phyloP scores from a whole-genome alignment of 2,888 invertebrate species.

The Operophtera brumata region DNA sequence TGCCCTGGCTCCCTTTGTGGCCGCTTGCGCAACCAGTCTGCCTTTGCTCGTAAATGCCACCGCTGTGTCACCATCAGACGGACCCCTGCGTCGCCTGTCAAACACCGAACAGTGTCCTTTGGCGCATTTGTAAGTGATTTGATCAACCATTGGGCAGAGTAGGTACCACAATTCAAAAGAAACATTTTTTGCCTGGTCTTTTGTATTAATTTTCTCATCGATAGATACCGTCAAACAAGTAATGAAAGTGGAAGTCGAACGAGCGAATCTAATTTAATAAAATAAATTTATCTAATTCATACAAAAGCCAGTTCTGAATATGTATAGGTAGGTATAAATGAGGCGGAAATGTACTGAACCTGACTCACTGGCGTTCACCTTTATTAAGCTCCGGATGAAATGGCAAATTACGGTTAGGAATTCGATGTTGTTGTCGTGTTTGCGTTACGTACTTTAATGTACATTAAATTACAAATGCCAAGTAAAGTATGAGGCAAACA shows the following conservation, averaged over 20 bases:
- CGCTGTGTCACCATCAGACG: conserved; percentile 35
- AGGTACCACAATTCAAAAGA: background rate
- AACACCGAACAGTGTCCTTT: conserved; percentile 5
- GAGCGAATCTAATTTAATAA: conserved; percentile 26
- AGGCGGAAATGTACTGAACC: conserved; percentile 36
- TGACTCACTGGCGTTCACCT: conserved; percentile 29
- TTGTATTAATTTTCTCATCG: conserved; percentile 2
- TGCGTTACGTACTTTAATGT: conserved; percentile 59
- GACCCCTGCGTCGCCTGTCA: conserved; percentile 10
- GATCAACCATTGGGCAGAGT: background rate
- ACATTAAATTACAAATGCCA: too few species aligned
- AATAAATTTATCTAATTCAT: conserved; percentile 39
- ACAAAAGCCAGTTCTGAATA: conserved; percentile 20
- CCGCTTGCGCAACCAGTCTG: conserved; percentile 50
- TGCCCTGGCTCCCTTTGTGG: conserved; percentile 50
- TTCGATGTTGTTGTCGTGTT: conserved; percentile 60
- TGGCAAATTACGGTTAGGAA: conserved; percentile 54
- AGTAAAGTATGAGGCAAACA: conserved; percentile 59
- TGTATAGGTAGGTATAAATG: conserved; percentile 30
- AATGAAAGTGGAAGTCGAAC: conserved; percentile 4
- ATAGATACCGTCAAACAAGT: background rate
- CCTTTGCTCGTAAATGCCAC: conserved; percentile 39
- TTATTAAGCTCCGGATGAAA: conserved; percentile 43
- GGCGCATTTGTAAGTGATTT: conserved; percentile 12
- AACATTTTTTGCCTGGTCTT: background rate